Evolutionary conservation across 53 echinoderm and acorn worm species (phyloP), one percentile per base, ranked within the genome.

Genomic region (Luidia sarsii): DNA sequence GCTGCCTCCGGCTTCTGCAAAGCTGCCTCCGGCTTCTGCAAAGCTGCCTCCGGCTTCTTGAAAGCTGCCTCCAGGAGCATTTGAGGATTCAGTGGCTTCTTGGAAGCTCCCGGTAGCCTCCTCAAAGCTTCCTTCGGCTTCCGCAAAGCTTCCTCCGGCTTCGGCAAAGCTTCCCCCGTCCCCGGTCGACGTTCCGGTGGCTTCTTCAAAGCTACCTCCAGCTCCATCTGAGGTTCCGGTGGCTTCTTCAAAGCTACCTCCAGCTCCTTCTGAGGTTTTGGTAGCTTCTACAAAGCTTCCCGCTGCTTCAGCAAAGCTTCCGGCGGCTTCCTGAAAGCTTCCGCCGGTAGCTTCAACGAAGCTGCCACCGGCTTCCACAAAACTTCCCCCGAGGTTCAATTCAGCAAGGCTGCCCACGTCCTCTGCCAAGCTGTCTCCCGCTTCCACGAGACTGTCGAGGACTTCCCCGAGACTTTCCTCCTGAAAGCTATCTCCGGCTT

Each of bases 201-300:
- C 41, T 48, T 81, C 81, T 7, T 8, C 50, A 50, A 64, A 65
- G 51, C 80, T 80, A 45, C 28, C 48, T 45, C 16, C 65, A 25
- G 41, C 80, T 11, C 11, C 41, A 30, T 9, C 65, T 18, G 48
- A 3, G 21, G 50, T 49, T 27, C 48, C 80, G 7, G 24, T 14
- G 7, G 20, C 27, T 80, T 80, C 80, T 41, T 13, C 49, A 1
- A 66, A n/a, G 50, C 81, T 67, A 21, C 36, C 65, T 65, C 23
- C 30, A 9, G 54, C 41, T 67, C 35, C 63, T 63, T 33, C 13
- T 63, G 20, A 37, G 21, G 27, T 15, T 39, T 28, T 55, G 36
- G 67, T 59, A 27, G 31, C 70, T 48, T 69, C 69, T 27, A 20
- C 33, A n/a, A 53, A 23, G 32, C 55, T 39, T 68, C 31, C 39